These are phyloP conservation scores for Oikopleura dioica DNA, from an alignment of 23 tunicate species.

Conservation along the genomic window DNA sequence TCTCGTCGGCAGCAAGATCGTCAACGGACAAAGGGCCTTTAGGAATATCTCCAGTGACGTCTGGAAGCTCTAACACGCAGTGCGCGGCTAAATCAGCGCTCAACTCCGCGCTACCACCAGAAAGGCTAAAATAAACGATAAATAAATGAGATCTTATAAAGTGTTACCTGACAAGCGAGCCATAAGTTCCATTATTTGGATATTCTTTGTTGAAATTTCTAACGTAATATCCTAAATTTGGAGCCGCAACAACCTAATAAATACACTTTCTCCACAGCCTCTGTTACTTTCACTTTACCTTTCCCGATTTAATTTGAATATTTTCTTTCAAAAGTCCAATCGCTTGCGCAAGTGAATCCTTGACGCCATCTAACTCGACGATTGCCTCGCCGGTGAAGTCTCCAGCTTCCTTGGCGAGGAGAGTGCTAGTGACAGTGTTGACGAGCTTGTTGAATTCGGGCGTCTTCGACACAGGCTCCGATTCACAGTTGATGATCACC, in stretches of 20 bases:
- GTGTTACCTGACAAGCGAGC: not conserved
- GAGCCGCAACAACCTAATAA: not conserved
- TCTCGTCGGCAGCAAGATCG: not conserved
- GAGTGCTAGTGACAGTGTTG: not conserved
- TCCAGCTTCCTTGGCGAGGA: not conserved
- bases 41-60: not conserved
- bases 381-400: not conserved
- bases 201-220: not conserved
- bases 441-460: not conserved
- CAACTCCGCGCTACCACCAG: not conserved
- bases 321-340: not conserved
- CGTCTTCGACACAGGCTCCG: constrained; percentile 3
- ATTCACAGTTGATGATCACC: not conserved
- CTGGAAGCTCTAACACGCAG: constrained; percentile 2
- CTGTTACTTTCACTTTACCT: too few species aligned
- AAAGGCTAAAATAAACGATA: too few species aligned
- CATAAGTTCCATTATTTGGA: constrained; percentile 2
- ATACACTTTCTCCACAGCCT: too few species aligned
- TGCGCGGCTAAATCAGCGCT: not conserved
- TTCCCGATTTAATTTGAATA: not conserved
- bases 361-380: not conserved
- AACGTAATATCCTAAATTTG: not conserved
- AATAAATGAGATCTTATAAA: too few species aligned
- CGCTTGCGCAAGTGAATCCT: not conserved
- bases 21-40: not conserved